Conservation (phyloP, 53 echinoderm and acorn worm genomes). For the Crossaster papposus region DNA sequence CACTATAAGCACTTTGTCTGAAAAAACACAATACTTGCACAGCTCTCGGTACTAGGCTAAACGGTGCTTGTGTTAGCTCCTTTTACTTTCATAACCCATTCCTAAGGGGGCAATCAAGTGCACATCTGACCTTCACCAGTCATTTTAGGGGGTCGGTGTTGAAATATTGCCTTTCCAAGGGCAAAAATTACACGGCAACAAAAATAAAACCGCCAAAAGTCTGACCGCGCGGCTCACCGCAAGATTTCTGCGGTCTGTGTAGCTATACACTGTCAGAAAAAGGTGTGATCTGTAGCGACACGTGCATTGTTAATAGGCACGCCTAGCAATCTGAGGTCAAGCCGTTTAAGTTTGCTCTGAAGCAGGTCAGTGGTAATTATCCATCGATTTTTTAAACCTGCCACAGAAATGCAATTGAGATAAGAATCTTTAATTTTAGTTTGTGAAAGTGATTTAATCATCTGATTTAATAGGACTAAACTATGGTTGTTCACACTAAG, state of each 20-base stretch:
- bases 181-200: conserved; percentile 53
- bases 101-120: conserved; percentile 49
- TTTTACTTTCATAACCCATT: conserved; percentile 15
- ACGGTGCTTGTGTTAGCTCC: neutral
- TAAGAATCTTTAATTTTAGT: neutral
- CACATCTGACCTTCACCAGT: conserved; percentile 54
- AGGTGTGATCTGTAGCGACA: conserved; percentile 39
- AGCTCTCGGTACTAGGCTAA: neutral
- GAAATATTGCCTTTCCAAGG: conserved; percentile 37
- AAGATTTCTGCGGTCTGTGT: conserved; percentile 1
- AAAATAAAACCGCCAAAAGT: conserved; percentile 15
- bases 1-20: neutral
- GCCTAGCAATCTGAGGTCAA: conserved; percentile 30
- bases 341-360: neutral
- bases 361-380: neutral
- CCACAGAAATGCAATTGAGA: neutral
- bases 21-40: neutral
- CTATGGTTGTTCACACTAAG: too few relatives aligned
- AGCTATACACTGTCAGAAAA: conserved; percentile 1
- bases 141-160: conserved; percentile 12
- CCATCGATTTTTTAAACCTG: neutral
- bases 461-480: too few relatives aligned
- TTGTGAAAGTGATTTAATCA: neutral
- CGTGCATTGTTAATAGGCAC: conserved; percentile 42
- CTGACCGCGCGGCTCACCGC: neutral